These are phyloP conservation scores for Lepeophtheirus nordmannii DNA, from an alignment of 2,888 invertebrate genomes.

Conservation along the genomic window DNA sequence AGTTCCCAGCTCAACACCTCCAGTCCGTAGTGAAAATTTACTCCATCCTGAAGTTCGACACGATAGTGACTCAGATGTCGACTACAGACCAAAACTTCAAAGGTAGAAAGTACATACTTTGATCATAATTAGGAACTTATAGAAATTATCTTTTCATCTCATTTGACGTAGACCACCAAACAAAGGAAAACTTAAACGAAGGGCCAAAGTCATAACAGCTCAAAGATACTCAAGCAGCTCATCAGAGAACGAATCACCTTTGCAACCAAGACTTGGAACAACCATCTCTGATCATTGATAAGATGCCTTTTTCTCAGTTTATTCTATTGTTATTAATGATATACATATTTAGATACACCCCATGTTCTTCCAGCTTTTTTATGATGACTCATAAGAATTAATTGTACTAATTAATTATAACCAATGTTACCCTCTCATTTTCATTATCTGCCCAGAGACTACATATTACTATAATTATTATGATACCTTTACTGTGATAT, in stretches of 20 bases:
- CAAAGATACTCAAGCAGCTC: slow-evolving; percentile 2
- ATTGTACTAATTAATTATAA: no score
- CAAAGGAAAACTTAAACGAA: background rate
- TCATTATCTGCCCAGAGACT: no score
- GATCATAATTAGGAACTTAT: background rate
- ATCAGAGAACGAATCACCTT: background rate
- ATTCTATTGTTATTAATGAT: background rate
- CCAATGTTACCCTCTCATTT: no score
- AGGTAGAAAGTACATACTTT: slow-evolving; percentile 6
- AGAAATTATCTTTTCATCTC: background rate
- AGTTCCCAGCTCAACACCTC: slow-evolving; percentile 4
- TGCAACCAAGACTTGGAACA: background rate
- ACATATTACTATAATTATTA: background rate
- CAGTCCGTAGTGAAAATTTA: slow-evolving; percentile 1
- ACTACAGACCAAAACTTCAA: slow-evolving; percentile 15
- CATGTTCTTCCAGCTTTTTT: background rate
- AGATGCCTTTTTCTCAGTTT: background rate
- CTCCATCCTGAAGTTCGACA: slow-evolving; percentile 6
- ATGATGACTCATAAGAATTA: background rate
- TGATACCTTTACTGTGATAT: slow-evolving; percentile 1
- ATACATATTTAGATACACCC: background rate
- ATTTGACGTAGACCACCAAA: background rate
- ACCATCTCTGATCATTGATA: background rate
- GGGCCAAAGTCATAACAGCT: background rate
- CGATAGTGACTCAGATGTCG: slow-evolving; percentile 11